These are phyloP conservation scores for Malurus melanocephalus DNA, from an alignment of 2,113 vertebrate species.

Conservation along the genomic window DNA sequence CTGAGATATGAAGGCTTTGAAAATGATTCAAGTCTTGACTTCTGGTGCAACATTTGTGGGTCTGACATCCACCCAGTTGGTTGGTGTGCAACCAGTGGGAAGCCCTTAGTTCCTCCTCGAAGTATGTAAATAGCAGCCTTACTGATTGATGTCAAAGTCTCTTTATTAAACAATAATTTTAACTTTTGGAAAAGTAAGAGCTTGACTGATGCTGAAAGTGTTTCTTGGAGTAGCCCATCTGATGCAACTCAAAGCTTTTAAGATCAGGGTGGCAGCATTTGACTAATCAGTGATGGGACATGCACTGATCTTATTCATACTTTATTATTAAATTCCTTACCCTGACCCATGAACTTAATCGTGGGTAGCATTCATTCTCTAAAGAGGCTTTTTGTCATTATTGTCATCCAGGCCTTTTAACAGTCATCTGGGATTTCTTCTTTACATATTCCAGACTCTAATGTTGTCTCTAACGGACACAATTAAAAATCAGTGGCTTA, in stretches of 20 bases:
- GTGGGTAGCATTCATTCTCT: constrained; percentile 17
- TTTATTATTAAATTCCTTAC: not conserved
- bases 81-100: constrained; percentile 95
- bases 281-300: not conserved
- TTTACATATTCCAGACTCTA: constrained; percentile 43
- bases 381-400: constrained; percentile 22
- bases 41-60: constrained; percentile 93
- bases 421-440: constrained; percentile 39
- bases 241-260: not conserved
- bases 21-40: constrained; percentile 90
- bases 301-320: not conserved
- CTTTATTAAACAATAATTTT: not conserved
- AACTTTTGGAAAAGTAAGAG: not conserved
- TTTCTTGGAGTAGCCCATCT: constrained; percentile 18
- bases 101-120: constrained; percentile 95
- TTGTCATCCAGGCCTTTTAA: constrained; percentile 21
- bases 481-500: constrained; percentile 44
- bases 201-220: not conserved
- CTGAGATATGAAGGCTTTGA: constrained; percentile 97
- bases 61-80: constrained; percentile 95
- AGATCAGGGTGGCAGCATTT: not conserved
- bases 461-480: not conserved
- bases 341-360: not conserved
- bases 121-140: constrained; percentile 63
- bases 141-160: not conserved